Base-by-base conservation (phyloP, 37 sponge, comb jelly and placozoan genomes). In the Halichondria panicea region DNA sequence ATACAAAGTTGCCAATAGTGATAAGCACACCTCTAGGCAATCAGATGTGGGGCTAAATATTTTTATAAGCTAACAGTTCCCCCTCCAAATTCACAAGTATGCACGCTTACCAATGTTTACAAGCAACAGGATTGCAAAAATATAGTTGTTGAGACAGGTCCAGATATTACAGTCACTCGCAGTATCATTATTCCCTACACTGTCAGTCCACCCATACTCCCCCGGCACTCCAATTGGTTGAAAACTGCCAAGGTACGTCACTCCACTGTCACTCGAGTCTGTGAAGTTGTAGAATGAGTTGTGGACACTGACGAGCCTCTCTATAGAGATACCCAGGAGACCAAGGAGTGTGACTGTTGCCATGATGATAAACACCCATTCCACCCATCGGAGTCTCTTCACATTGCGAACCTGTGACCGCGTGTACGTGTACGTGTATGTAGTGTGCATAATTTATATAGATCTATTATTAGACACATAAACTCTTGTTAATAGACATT, bases 131-230 rank as follows among this genome's bases (percentile, higher is more conserved):
- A 72, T 50, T 8, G 75, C 53, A 66, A 77, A 86, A 43, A 77
- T 79, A 75, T 67, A 86, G 62, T 86, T 80, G 13, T 53, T 65
- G 2, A 34, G 15, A 36, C 87, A 86, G 3, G 65, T 86, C 87
- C 87, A 86, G 21, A 36, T 7, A 24, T 65, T 34, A 42, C 86
- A 85, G 45, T n/a, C n/a, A n/a, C n/a, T n/a, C n/a, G n/a, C 4
- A 22, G 19, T 57, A 36, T 74, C 40, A 4, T 63, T 13, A 33
- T 35, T 25, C 43, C 41, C 25, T 18, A 19, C 38, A 62, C 15
- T n/a, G n/a, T n/a, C n/a, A n/a, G n/a, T n/a, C n/a, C n/a, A n/a
- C n/a, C n/a, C n/a, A n/a, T n/a, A n/a, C n/a, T n/a, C n/a, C n/a
- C n/a, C n/a, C n/a, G n/a, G n/a, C n/a, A n/a, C n/a, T n/a, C n/a